A percentile compares a stretch with the other conserved stretches of the same genome.
Conservation (phyloP, 2,113 vertebrate species). For the Electrona antarctica region DNA sequence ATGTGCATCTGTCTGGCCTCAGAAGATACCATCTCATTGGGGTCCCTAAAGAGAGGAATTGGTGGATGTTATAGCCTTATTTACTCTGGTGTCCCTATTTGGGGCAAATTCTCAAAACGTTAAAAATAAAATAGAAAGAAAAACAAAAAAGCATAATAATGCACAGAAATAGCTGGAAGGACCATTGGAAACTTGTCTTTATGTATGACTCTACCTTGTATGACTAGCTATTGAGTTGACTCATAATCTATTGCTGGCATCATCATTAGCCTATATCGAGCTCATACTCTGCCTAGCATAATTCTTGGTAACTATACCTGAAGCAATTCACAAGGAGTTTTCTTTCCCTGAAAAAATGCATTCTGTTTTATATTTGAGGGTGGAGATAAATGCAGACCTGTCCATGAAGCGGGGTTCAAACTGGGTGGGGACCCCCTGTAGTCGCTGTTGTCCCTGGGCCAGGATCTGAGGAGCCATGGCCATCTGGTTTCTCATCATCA, state of each 20-base stretch:
- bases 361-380: background rate
- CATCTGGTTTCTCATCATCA: conserved; percentile 92
- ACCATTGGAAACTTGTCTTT: too few species aligned
- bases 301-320: background rate
- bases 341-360: background rate
- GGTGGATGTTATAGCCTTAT: background rate
- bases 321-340: background rate
- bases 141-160: background rate
- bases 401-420: conserved; percentile 87
- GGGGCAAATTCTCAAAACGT: too few species aligned
- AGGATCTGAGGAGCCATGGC: conserved; percentile 87
- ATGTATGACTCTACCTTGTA: too few species aligned
- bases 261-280: background rate
- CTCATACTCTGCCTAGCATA: too few species aligned
- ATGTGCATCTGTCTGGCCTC: conserved; percentile 89
- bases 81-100: too few species aligned
- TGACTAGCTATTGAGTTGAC: background rate
- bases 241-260: background rate
- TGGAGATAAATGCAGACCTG: conserved; percentile 76
- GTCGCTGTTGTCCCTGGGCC: conserved; percentile 83
- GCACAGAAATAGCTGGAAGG: background rate
- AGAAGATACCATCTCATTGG: conserved; percentile 83
- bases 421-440: conserved; percentile 83
- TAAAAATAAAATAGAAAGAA: too few species aligned
- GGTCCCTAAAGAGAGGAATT: conserved; percentile 78